Base-by-base conservation (phyloP, 2,888 invertebrate genomes). In the Stegophylla sp. region DNA sequence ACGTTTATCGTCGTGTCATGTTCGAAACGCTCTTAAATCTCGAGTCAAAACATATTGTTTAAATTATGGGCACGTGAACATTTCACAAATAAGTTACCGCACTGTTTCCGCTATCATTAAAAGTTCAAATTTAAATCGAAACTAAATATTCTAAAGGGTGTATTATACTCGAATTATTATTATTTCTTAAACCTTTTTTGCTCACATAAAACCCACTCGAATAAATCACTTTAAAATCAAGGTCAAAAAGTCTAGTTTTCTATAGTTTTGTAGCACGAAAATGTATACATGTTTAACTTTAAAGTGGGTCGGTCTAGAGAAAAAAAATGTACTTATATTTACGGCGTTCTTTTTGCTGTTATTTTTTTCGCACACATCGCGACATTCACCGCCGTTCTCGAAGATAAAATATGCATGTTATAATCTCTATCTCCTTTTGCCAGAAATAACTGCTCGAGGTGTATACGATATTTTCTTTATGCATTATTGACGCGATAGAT, bases 181-280 rank as follows among this genome's bases (percentile, higher is more conserved):
- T 45, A 45, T 45, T 45, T 9, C 45, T 45, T 2, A 45, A 45
- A 45, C 20, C n/a, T 20, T n/a, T 56, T 56, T 56, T 23, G n/a
- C 20, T 10, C 23, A n/a, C 2, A 23, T 56, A 56, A 9, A 23
- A 20, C 23, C 20, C 12, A 23, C 23, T 56, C 3, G 23, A 56
- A 56, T 3, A n/a, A 12, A 13, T 28, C 15, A 51, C n/a, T 69
- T 51, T 69, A 48, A 69, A 69, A 51, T 69, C 48, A 28, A n/a
- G 48, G 48, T 69, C 48, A 48, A 69, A n/a, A 69, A 48, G n/a
- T 48, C 69, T 69, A 69, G 69, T 69, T 28, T 12, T 13, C 5
- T 69, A 48, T 69, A 69, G 48, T 51, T 26, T 28, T n/a, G 28
- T 34, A 34, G 4, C 34, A 67, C 26, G 3, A 20, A 15, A 66